A percentile compares a stretch with the other conserved stretches of the same genome.
phyloP scores from a whole-genome alignment of 2,888 invertebrate genomes.

The Encarsia formosa region DNA sequence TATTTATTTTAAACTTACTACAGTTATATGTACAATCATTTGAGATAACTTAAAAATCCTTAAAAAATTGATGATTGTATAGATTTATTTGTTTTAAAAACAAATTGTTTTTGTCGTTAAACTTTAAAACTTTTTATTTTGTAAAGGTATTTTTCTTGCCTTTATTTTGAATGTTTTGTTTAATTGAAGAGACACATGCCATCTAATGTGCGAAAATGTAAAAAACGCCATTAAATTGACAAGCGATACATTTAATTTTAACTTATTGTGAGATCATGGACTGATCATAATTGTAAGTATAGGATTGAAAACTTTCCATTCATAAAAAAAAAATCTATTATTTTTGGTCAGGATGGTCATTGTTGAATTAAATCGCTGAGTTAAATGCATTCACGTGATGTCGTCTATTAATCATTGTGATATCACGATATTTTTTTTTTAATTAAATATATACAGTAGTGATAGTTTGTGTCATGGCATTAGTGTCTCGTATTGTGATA shows the following conservation, averaged over 20 bases:
- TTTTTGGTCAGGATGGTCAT: conserved; percentile 18
- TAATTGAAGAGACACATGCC: conserved; percentile 27
- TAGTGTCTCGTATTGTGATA: conserved; percentile 45
- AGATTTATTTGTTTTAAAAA: conserved; percentile 29
- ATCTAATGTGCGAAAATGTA: conserved; percentile 31
- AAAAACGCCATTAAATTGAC: conserved; percentile 24
- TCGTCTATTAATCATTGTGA: conserved; percentile 27
- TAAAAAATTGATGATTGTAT: conserved; percentile 28
- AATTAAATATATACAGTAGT: conserved; percentile 30
- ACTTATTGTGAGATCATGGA: conserved; percentile 40
- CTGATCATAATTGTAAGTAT: conserved; percentile 35
- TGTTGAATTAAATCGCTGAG: conserved; percentile 21
- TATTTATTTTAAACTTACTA: conserved; percentile 38
- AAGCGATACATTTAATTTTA: conserved; percentile 35
- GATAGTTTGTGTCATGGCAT: conserved; percentile 41
- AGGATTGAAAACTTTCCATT: conserved; percentile 26
- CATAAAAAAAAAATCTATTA: conserved; percentile 20
- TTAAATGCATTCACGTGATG: conserved; percentile 31
- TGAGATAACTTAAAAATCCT: conserved; percentile 41
- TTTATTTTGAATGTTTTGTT: conserved; percentile 27
- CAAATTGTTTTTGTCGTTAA: conserved; percentile 22
- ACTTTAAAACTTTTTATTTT: conserved; percentile 29
- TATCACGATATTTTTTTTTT: conserved; percentile 29
- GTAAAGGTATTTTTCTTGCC: conserved; percentile 30
- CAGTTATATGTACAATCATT: conserved; percentile 40